Percentiles rank a stretch among this genome's conserved stretches.
phyloP scores from a whole-genome alignment of 2,113 vertebrate genomes.

The Gymnobelideus leadbeateri region DNA sequence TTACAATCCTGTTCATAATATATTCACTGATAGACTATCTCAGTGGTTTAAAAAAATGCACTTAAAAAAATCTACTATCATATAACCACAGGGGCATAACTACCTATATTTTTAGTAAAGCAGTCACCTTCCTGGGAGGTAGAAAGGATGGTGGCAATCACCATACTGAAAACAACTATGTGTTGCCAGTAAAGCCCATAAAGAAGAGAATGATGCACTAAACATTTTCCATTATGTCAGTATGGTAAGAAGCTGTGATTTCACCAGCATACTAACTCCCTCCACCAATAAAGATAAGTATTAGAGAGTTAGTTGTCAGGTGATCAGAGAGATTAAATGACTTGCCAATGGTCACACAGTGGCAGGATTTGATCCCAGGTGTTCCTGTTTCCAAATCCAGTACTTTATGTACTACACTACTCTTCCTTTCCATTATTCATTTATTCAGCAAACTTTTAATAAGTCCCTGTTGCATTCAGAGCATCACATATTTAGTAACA shows the following conservation, averaged over 20 bases:
- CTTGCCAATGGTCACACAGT: too few relatives aligned
- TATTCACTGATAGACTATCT: neutral
- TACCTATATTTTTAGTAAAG: neutral
- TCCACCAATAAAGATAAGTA: too few relatives aligned
- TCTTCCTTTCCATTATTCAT: neutral
- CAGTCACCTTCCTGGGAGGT: neutral
- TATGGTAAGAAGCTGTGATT: too few relatives aligned
- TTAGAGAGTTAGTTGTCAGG: too few relatives aligned
- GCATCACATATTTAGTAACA: neutral
- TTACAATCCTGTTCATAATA: neutral
- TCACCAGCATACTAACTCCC: too few relatives aligned
- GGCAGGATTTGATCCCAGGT: neutral
- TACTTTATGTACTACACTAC: neutral
- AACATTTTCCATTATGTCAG: neutral
- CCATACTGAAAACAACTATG: neutral
- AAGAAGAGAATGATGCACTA: neutral
- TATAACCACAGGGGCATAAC: neutral
- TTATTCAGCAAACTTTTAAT: neutral
- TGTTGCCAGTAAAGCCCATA: neutral
- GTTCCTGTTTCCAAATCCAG: neutral
- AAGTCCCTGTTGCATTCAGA: neutral
- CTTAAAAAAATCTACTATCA: neutral
- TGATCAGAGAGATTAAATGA: too few relatives aligned
- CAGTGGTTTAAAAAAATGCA: neutral
- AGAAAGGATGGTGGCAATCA: neutral